Evolutionary conservation across 2,888 invertebrate genomes (phyloP), one percentile per base, ranked within the genome.

Genomic region (Myathropa florea): DNA sequence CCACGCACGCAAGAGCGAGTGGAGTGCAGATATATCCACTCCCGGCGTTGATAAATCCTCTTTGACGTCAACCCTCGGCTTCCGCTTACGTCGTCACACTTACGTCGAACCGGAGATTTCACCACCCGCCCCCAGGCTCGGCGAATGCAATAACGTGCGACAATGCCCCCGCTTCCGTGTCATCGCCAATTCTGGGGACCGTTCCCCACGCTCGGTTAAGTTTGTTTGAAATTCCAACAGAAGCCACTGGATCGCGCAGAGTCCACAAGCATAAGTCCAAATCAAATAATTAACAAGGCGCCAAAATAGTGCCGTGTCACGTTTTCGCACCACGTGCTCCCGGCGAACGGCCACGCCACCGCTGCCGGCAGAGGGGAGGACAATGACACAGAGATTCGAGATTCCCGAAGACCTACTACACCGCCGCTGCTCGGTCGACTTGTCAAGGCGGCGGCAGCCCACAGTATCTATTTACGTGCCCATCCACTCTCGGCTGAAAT

Each of bases 231-330:
- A 67, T 85, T 83, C 83, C 70, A 39, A 4, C 64, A 36, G 67
- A 77, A 65, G 53, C 65, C 71, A 46, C 23, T 46, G 65, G 39
- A 53, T n/a, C n/a, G 65, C 65, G 24, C 71, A 30, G 39, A n/a
- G 39, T 4, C 39, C 53, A 59, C 76, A 76, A 81, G 77, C 84
- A 57, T 72, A 77, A 81, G 81, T 72, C 81, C 81, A 77, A 84
- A 77, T 73, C 78, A 78, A 82, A 68, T 86, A 86, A 82, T 86
- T 86, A 86, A 86, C 79, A 78, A 86, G 83, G 83, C 83, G 86
- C 86, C 86, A 86, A 86, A 86, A 86, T 83, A 78, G 78, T 64
- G 61, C 14, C 59, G 60, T 60, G 73, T 78, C 83, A 86, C 83
- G 86, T 86, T 86, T 85, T 77, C 68, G 59, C 79, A 81, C 82